Base-by-base conservation (phyloP, 2,888 invertebrate genomes). In the Phragmatobia fuliginosa region DNA sequence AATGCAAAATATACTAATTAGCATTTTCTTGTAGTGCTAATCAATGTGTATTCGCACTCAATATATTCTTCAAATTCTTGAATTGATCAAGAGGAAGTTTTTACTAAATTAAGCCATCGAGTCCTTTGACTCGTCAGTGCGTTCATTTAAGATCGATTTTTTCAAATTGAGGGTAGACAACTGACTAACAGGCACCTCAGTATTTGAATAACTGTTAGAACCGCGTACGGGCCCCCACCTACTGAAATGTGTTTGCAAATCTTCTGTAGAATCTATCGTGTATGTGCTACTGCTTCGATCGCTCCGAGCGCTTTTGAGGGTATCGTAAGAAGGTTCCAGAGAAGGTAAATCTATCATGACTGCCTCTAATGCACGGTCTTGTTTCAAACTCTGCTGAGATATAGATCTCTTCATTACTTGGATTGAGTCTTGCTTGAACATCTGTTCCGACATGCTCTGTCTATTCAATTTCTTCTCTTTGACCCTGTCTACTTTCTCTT, bases 141-240 rank as follows among this genome's bases (percentile, higher is more conserved):
- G 90, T 2, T 90, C 88, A 2, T 79, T 68, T 0, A 82, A 72
- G 0, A 90, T 84, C 0, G 88, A 83, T 41, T 84, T 86, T 67
- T 89, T 90, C 59, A 94, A 73, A 71, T 94, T 91, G 41, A 94
- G 71, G 0, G 94, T 94, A 0, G 95, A 95, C 59, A 95, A 62
- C 49, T 94, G 94, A 73, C 92, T 92, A 36, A 94, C 91, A 0
- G 95, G 94, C 0, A 93, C 77, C 5, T 85, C 88, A 0, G 88
- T 69, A 56, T 90, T 87, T 0, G 94, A 90, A 59, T 94, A 95
- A 32, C 94, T 96, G 60, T 96, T 95, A 0, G 96, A 96, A 31
- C 95, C 95, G 0, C 96, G 86, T 0, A 95, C 90, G 0, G 93
- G 86, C 1, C 96, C 94, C 96, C 96, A 96, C 0, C 93, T 78